A percentile compares a stretch with the other conserved stretches of the same genome.
Conservation (phyloP, 2,888 invertebrate genomes). For the Odontocolon sp. region DNA sequence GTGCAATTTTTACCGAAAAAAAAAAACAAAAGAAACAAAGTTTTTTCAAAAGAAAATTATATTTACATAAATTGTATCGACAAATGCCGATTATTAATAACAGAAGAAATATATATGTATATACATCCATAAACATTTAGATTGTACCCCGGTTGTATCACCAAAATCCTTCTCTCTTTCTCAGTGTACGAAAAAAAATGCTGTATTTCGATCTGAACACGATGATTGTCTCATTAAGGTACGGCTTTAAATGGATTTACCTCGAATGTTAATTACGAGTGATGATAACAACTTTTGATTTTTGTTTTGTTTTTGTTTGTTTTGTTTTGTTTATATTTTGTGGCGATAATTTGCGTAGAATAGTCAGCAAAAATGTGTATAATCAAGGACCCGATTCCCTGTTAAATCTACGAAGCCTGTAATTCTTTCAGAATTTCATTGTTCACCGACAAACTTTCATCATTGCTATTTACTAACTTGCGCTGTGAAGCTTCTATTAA, state of each 20-base stretch:
- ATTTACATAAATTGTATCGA: slow-evolving; percentile 69
- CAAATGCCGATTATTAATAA: slow-evolving; percentile 61
- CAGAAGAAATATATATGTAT: slow-evolving; percentile 66
- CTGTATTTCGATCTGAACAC: slow-evolving; percentile 23
- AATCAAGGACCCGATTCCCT: slow-evolving; percentile 31
- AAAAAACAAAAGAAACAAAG: slow-evolving; percentile 24
- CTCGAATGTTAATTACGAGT: slow-evolving; percentile 34
- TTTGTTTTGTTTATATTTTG: neutral
- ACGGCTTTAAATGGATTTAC: slow-evolving; percentile 36
- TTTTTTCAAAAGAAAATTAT: slow-evolving; percentile 64
- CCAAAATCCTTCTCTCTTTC: slow-evolving; percentile 46
- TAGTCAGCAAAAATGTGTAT: slow-evolving; percentile 11
- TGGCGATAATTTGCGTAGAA: slow-evolving; percentile 14
- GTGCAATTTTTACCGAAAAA: slow-evolving; percentile 61
- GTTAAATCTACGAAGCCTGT: neutral
- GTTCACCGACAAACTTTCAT: slow-evolving; percentile 24
- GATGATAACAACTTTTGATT: slow-evolving; percentile 14
- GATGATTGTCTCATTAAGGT: slow-evolving; percentile 51
- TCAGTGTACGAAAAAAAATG: slow-evolving; percentile 47
- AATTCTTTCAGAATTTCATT: neutral
- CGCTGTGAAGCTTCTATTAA: slow-evolving; percentile 19
- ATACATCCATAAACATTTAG: slow-evolving; percentile 56
- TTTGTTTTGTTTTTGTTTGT: slow-evolving; percentile 1
- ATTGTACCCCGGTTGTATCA: slow-evolving; percentile 43
- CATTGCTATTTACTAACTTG: slow-evolving; percentile 42